phyloP scores from a whole-genome alignment of 2,888 invertebrate genomes.

The Ophion obscuratus region DNA sequence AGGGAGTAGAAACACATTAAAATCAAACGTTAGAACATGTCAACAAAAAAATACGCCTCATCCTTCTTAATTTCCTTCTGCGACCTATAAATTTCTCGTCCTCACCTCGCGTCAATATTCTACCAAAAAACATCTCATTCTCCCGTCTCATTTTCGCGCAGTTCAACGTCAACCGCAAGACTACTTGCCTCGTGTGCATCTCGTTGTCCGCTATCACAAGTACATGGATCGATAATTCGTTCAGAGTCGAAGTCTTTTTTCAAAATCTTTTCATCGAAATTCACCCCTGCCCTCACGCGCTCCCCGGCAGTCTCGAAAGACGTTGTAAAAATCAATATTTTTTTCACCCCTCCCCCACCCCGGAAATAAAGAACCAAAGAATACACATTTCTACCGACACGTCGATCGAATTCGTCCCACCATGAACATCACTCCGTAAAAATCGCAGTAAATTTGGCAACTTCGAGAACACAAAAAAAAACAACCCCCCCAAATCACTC shows the following conservation, averaged over 20 bases:
- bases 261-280: slow-evolving; percentile 9
- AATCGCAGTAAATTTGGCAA: slow-evolving; percentile 67
- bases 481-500: slow-evolving; percentile 25
- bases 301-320: not conserved
- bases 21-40: not conserved
- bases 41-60: not conserved
- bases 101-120: slow-evolving; percentile 20
- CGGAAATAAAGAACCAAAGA: slow-evolving; percentile 20
- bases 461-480: slow-evolving; percentile 49
- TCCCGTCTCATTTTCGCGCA: not conserved
- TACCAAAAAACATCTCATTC: not conserved
- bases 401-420: slow-evolving; percentile 43
- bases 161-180: slow-evolving; percentile 15
- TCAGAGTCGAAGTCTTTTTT: slow-evolving; percentile 8
- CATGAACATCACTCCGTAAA: slow-evolving; percentile 52
- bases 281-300: not conserved
- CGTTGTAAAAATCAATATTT: not conserved
- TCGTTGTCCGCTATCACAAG: slow-evolving; percentile 58
- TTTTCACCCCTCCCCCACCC: not conserved
- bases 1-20: not conserved
- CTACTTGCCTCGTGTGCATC: slow-evolving; percentile 60
- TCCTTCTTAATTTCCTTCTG: not conserved
- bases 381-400: slow-evolving; percentile 55
- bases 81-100: not conserved
- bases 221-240: slow-evolving; percentile 48